phyloP scores from a whole-genome alignment of 2,797 vertebrate genomes.

The Lophotriccus pileatus region DNA sequence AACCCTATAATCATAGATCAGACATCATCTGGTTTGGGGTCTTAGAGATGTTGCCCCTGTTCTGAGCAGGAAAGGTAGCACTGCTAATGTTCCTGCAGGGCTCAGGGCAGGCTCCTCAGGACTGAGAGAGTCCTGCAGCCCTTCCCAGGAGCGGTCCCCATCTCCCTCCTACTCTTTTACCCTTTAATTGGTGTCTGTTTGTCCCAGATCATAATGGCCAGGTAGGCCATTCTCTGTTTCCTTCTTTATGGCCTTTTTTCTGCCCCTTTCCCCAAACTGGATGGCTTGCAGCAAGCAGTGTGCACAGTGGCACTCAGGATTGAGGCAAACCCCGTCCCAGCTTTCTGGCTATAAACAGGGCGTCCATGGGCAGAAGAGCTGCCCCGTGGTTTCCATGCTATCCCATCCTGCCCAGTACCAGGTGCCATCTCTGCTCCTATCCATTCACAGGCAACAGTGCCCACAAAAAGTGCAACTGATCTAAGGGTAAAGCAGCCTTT shows the following conservation, averaged over 20 bases:
- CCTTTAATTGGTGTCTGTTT: not conserved
- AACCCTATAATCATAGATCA: not conserved
- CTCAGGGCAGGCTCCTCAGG: not conserved
- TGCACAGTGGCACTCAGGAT: not conserved
- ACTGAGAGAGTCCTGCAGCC: not conserved
- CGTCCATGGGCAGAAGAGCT: not conserved
- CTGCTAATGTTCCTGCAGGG: not conserved
- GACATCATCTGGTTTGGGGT: not conserved
- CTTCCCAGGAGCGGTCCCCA: rapidly evolving
- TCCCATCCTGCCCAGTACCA: not conserved
- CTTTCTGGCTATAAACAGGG: not conserved
- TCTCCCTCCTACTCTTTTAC: not conserved
- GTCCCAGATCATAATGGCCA: not conserved
- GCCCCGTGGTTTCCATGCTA: rapidly evolving
- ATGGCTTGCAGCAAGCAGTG: not conserved
- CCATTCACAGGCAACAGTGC: rapidly evolving
- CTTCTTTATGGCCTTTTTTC: not conserved
- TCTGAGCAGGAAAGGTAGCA: not conserved
- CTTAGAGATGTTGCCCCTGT: not conserved
- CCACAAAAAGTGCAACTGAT: not conserved
- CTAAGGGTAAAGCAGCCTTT: not conserved
- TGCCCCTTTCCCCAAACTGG: not conserved
- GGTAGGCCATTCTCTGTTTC: not conserved
- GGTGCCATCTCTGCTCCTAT: not conserved
- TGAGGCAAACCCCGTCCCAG: not conserved